Conservation (phyloP, 2,888 invertebrate species). For the Drosophila basisetae region DNA sequence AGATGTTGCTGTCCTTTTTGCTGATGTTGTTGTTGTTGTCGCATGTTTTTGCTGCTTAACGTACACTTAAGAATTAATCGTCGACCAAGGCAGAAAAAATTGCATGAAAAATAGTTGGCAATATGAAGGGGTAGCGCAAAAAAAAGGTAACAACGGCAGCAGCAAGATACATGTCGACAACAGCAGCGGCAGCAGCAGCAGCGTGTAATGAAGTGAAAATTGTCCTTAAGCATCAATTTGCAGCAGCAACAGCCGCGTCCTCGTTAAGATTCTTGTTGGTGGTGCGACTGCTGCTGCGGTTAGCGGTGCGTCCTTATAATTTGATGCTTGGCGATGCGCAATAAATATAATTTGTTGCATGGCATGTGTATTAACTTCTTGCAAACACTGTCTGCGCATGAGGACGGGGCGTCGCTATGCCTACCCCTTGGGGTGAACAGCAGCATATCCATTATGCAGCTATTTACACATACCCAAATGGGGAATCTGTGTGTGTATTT, state of each 20-base stretch:
- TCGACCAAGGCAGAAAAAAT: slow-evolving; percentile 39
- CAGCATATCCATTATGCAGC: slow-evolving; percentile 66
- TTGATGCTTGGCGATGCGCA: slow-evolving; percentile 82
- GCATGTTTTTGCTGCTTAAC: slow-evolving; percentile 57
- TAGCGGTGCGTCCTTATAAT: slow-evolving; percentile 68
- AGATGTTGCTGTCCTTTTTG: slow-evolving; percentile 4
- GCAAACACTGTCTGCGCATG: slow-evolving; percentile 60
- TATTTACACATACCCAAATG: slow-evolving; percentile 58
- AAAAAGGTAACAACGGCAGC: slow-evolving; percentile 3
- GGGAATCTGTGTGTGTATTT: slow-evolving; percentile 24
- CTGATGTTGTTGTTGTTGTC: slow-evolving; percentile 24
- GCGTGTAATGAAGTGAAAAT: slow-evolving; percentile 84
- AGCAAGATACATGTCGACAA: neutral
- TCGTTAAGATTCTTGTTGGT: slow-evolving; percentile 13
- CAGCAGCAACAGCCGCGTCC: slow-evolving; percentile 53
- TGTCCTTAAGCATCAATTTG: slow-evolving; percentile 84
- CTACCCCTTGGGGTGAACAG: slow-evolving; percentile 22
- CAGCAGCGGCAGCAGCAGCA: slow-evolving; percentile 6
- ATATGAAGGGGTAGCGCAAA: slow-evolving; percentile 12
- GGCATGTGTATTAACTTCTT: slow-evolving; percentile 81
- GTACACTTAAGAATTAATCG: slow-evolving; percentile 67
- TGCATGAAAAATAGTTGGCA: slow-evolving; percentile 51
- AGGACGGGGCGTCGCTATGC: slow-evolving; percentile 34
- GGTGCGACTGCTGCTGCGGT: slow-evolving; percentile 41
- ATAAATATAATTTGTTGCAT: slow-evolving; percentile 82